Evolutionary conservation across 2,888 invertebrate species (phyloP).

Genomic region (Lycocerus yunnanus): DNA sequence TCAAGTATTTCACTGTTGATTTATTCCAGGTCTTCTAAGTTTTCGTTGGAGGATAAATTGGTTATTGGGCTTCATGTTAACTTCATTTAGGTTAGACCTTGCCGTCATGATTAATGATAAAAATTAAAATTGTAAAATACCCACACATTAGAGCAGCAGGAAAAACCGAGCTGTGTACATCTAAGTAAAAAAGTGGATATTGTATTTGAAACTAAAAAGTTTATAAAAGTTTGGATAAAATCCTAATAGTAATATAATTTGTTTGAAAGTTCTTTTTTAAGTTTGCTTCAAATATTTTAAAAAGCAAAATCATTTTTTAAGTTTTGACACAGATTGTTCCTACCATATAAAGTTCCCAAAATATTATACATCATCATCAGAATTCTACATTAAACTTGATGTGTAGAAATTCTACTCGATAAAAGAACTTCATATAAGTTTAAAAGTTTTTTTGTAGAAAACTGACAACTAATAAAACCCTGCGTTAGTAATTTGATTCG

Average conservation of each 20-base stretch:
- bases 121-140: not conserved
- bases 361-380: conserved; percentile 17
- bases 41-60: not conserved
- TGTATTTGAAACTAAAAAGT: not conserved
- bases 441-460: conserved; percentile 16
- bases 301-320: conserved; percentile 1
- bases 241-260: not conserved
- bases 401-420: conserved; percentile 14
- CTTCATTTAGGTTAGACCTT: not conserved
- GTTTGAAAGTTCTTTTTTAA: not conserved
- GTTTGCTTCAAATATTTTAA: not conserved
- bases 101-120: not conserved
- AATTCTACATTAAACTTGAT: conserved; percentile 24
- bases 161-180: not conserved
- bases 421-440: conserved; percentile 14
- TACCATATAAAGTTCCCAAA: conserved; percentile 13
- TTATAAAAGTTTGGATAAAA: not conserved
- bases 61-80: not conserved
- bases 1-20: not conserved
- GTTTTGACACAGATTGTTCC: conserved; percentile 6
- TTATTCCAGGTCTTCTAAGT: not conserved
- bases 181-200: not conserved
- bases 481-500: conserved; percentile 16
- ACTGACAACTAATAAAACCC: conserved; percentile 27
- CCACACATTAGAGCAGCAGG: not conserved